These are phyloP conservation scores for Mastacembelus armatus DNA, from an alignment of 2,797 vertebrate genomes.

Conservation along the genomic window DNA sequence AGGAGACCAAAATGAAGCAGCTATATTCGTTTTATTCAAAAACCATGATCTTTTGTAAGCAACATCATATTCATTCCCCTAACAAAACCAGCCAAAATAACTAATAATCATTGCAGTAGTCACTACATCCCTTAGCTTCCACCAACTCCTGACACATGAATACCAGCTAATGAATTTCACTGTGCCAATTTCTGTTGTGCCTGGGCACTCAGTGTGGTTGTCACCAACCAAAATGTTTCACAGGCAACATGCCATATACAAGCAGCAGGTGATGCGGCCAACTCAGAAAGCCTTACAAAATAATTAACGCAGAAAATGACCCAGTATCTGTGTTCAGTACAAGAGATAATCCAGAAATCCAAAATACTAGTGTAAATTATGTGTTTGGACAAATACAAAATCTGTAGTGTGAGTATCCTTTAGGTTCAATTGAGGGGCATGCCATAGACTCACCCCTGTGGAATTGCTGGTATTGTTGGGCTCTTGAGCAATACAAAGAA, in stretches of 20 bases:
- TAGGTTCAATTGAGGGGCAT: constrained; percentile 10
- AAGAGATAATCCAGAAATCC: neutral
- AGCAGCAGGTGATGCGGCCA: neutral
- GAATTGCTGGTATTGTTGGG: constrained; percentile 32
- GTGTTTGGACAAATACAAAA: too few relatives aligned
- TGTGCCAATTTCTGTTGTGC: neutral
- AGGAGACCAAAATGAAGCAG: too few relatives aligned
- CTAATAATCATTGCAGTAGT: neutral
- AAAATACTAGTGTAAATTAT: too few relatives aligned
- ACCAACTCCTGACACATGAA: neutral
- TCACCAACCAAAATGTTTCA: constrained; percentile 4
- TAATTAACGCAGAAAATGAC: neutral
- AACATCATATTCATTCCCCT: neutral
- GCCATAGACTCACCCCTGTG: constrained; percentile 2
- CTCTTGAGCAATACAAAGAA: constrained; percentile 38
- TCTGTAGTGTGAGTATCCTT: neutral
- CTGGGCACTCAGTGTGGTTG: neutral
- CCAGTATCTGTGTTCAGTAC: neutral
- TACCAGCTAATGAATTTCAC: neutral
- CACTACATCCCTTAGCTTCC: neutral
- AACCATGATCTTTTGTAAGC: too few relatives aligned
- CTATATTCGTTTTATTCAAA: too few relatives aligned
- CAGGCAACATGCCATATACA: neutral
- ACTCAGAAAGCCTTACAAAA: neutral
- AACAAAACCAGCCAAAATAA: neutral